Base-by-base conservation (phyloP, 2,888 invertebrate species). In the Drosophila testacea region DNA sequence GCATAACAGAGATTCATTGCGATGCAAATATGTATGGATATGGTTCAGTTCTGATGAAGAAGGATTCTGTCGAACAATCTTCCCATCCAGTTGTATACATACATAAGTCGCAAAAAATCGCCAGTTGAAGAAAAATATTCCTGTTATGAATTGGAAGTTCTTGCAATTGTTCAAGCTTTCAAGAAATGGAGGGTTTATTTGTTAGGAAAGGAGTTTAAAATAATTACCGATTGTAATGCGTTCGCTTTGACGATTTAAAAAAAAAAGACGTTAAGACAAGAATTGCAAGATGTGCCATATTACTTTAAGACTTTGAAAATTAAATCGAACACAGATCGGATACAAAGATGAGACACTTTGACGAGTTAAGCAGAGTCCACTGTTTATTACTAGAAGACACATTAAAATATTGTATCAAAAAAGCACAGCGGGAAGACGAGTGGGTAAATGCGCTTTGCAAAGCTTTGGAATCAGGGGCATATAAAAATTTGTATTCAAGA, bases 61-160 rank as follows among this genome's bases (percentile, higher is more conserved):
- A 30, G 32, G 16, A 16, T 42, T 16, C 41, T 16, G 41, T 16
- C 7, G 41, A 42, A 2, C 41, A 42, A 16, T 16, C 7, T 2
- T 42, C 5, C 4, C 41, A 42, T 42, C 41, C 41, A 16, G 41
- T 42, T 7, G 41, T 55, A n/a, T 63, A 55, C 6, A 55, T 55
- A 48, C 16, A 16, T 16, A 16, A 63, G 41, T 11, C 47, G 48
- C 4, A 48, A 55, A 13, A 48, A 48, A 34, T 16, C 28, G 10
- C 28, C 51, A 34, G 22, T 28, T 10, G 42, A 62, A 47, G 62
- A 47, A 6, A 51, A 46, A 11, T 52, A 52, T n/a, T n/a, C n/a
- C n/a, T n/a, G n/a, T n/a, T n/a, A n/a, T n/a, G n/a, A n/a, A n/a
- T n/a, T n/a, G n/a, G n/a, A n/a, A n/a, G n/a, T n/a, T n/a, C n/a